phyloP scores from a whole-genome alignment of 2,797 vertebrate species.

The Tenualosa thibaudeaui region DNA sequence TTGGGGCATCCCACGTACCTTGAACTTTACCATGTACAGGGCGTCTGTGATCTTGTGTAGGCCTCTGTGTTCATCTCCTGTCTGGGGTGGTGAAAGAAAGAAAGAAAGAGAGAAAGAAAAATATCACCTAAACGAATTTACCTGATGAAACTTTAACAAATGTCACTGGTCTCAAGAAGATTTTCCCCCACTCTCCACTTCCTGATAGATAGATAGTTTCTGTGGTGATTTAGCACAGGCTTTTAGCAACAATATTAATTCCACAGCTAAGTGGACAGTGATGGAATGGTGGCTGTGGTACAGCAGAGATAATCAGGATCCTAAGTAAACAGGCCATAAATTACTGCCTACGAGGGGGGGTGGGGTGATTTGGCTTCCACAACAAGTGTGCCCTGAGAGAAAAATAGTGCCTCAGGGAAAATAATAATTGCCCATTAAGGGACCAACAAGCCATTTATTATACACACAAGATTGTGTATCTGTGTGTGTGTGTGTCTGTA shows the following conservation, averaged over 20 bases:
- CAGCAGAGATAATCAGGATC: not conserved
- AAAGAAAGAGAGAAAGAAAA: too few relatives aligned
- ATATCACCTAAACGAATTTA: too few relatives aligned
- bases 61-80: slow-evolving; percentile 81
- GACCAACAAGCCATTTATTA: not conserved
- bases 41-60: slow-evolving; percentile 91
- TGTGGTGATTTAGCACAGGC: not conserved
- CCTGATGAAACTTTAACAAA: too few relatives aligned
- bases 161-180: not conserved
- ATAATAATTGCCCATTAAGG: slow-evolving; percentile 1
- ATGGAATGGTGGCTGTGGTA: not conserved
- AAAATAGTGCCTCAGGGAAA: not conserved
- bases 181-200: not conserved
- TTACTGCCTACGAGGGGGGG: not conserved
- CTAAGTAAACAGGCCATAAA: not conserved
- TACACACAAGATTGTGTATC: not conserved
- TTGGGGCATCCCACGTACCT: slow-evolving; percentile 69
- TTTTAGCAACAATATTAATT: not conserved
- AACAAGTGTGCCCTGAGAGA: not conserved
- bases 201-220: not conserved
- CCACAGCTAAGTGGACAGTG: not conserved
- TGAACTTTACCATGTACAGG: slow-evolving; percentile 94
- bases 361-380: not conserved
- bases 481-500: not conserved
- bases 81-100: slow-evolving; percentile 65